Evolutionary conservation across 2,113 vertebrate genomes (phyloP).

Genomic region (Acrocephalus kingi): DNA sequence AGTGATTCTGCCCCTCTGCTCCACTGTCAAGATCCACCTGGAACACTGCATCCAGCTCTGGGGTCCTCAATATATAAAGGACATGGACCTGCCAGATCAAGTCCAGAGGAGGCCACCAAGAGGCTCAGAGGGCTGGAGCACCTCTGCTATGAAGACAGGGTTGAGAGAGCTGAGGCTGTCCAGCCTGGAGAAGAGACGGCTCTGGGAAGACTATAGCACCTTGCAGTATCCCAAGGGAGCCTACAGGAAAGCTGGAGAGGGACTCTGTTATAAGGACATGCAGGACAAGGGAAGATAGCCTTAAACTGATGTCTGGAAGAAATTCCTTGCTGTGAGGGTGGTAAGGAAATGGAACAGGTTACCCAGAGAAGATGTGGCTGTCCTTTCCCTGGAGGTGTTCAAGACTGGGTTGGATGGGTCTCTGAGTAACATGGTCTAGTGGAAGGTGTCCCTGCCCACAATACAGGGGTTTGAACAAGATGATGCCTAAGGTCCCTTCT

Average conservation of each 20-base stretch:
- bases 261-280: background rate
- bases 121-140: background rate
- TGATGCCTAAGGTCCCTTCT: background rate
- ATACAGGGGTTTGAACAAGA: background rate
- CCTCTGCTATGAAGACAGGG: background rate
- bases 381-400: no score
- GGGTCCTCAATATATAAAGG: no score
- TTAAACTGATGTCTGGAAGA: background rate
- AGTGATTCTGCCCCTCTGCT: no score
- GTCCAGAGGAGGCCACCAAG: background rate
- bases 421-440: background rate
- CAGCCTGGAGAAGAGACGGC: background rate
- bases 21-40: no score
- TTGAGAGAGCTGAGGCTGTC: background rate
- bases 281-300: background rate
- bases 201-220: background rate
- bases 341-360: background rate
- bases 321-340: background rate
- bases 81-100: background rate
- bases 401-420: background rate
- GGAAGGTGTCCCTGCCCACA: fast-evolving
- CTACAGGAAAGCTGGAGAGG: background rate
- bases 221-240: background rate
- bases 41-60: no score
- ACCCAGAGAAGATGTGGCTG: background rate